phyloP scores from a whole-genome alignment of 2,888 invertebrate genomes.

The Drosophila bunnanda region DNA sequence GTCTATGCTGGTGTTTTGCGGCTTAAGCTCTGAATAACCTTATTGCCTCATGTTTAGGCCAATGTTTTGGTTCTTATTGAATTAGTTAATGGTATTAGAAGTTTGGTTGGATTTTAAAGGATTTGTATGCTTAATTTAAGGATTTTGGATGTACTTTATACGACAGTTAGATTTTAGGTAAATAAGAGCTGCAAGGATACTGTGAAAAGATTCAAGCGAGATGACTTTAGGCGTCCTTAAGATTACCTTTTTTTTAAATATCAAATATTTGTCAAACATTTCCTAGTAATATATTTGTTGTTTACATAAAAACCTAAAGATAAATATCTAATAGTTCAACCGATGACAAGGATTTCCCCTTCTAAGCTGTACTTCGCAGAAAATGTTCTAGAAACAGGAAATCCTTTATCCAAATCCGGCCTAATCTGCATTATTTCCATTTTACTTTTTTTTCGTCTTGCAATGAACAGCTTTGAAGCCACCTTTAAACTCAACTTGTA shows the following conservation, averaged over 20 bases:
- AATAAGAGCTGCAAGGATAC: neutral
- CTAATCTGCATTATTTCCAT: neutral
- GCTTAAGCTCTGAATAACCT: conserved; percentile 10
- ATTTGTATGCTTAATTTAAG: neutral
- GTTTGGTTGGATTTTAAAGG: conserved; percentile 3
- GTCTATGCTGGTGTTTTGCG: conserved; percentile 8
- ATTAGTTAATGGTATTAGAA: conserved; percentile 10
- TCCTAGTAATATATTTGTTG: too few species aligned
- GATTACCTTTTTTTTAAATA: neutral
- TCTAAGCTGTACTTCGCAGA: neutral
- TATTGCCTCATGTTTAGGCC: conserved; percentile 4
- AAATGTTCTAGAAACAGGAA: neutral
- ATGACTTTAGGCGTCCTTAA: fast-evolving
- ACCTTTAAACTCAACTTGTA: conserved; percentile 62
- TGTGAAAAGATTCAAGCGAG: neutral
- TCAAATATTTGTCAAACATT: neutral
- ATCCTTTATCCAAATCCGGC: neutral
- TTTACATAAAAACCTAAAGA: neutral
- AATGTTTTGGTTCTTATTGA: conserved; percentile 19
- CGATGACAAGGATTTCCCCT: neutral
- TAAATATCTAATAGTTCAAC: neutral
- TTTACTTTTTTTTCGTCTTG: neutral
- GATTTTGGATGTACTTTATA: neutral
- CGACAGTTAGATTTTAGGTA: neutral
- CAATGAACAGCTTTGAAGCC: conserved; percentile 12